Evolutionary conservation across 2,797 vertebrate species (phyloP).

Genomic region (Enteromius paludinosus): DNA sequence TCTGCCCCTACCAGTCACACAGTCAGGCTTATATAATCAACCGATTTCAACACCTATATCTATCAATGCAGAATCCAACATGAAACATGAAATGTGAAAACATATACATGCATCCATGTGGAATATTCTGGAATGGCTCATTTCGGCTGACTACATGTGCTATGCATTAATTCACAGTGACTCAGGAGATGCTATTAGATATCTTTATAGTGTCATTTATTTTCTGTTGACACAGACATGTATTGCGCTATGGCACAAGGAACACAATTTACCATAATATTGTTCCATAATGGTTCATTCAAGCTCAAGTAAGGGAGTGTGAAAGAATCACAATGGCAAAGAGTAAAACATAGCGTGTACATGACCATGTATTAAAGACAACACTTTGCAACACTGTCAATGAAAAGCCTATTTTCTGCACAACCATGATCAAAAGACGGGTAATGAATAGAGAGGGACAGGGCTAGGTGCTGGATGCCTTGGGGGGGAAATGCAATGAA

Average conservation of each 20-base stretch:
- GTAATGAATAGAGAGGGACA: conserved; percentile 5
- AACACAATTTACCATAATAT: conserved; percentile 30
- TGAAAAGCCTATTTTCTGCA: conserved; percentile 26
- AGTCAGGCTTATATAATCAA: neutral
- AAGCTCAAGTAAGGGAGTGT: conserved; percentile 28
- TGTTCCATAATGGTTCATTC: conserved; percentile 30
- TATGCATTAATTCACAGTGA: conserved; percentile 24
- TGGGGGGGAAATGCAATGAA: conserved; percentile 9
- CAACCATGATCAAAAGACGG: conserved; percentile 12
- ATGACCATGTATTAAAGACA: conserved; percentile 38
- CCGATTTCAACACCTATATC: neutral
- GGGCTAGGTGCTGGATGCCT: conserved; percentile 3
- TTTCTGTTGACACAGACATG: conserved; percentile 38
- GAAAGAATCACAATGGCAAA: conserved; percentile 32
- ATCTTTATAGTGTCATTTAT: conserved; percentile 41
- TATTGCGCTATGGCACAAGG: conserved; percentile 6
- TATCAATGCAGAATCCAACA: neutral
- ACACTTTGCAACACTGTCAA: conserved; percentile 27
- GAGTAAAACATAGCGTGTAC: neutral
- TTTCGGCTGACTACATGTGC: conserved; percentile 12
- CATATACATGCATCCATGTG: neutral
- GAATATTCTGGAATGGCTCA: conserved; percentile 11
- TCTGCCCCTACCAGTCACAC: neutral
- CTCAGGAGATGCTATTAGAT: conserved; percentile 3
- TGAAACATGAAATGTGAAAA: neutral